These are phyloP conservation scores for Oscheius sp. DNA, from an alignment of 2,888 invertebrate genomes.

Conservation along the genomic window DNA sequence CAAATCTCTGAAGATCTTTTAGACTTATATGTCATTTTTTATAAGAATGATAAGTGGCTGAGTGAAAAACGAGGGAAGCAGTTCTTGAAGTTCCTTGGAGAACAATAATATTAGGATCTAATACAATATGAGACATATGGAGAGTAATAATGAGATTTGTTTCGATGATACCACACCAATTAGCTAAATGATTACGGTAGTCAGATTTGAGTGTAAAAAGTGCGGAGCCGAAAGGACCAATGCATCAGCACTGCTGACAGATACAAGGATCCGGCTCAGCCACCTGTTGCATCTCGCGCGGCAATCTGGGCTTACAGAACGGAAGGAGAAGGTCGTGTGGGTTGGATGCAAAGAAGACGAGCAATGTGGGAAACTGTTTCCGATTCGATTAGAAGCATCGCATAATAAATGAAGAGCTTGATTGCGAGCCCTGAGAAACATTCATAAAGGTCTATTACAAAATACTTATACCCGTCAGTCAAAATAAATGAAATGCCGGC, in stretches of 20 bases:
- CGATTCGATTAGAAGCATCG: slow-evolving; percentile 2
- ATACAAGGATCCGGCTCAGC: slow-evolving; percentile 13
- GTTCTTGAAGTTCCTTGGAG: neutral
- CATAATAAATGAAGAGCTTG: slow-evolving; percentile 19
- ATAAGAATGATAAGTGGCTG: slow-evolving; percentile 16
- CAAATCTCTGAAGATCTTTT: neutral
- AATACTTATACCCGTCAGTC: neutral
- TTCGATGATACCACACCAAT: slow-evolving; percentile 5
- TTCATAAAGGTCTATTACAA: neutral
- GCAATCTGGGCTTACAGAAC: slow-evolving; percentile 8
- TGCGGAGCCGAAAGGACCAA: slow-evolving; percentile 13
- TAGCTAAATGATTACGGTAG: slow-evolving; percentile 27
- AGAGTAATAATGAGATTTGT: slow-evolving; percentile 5
- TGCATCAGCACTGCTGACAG: slow-evolving; percentile 22
- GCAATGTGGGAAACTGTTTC: slow-evolving; percentile 26
- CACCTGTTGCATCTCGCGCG: slow-evolving; percentile 28
- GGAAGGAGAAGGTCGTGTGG: neutral
- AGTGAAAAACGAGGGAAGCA: slow-evolving; percentile 17
- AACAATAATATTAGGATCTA: neutral
- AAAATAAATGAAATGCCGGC: neutral
- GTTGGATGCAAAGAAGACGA: neutral
- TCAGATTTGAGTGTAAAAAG: slow-evolving; percentile 21
- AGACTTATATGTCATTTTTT: slow-evolving; percentile 14
- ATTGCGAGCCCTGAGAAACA: slow-evolving; percentile 3
- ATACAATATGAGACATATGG: slow-evolving; percentile 9